Conservation (phyloP, 2,888 invertebrate species). For the Drosophila emarginata region DNA sequence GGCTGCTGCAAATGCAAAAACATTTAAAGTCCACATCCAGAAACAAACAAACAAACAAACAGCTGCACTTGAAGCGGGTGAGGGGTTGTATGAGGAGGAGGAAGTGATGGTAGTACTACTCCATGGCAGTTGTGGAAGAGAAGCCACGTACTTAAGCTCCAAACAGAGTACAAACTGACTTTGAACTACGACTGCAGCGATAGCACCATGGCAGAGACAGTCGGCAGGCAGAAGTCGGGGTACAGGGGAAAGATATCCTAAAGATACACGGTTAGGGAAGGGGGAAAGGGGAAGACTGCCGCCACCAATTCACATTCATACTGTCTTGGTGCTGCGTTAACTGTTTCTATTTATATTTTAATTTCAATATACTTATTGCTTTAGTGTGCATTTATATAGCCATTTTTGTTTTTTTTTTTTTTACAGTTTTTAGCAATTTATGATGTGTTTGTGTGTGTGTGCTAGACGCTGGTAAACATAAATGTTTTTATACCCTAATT, state of each 20-base stretch:
- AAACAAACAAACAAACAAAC: constrained; percentile 19
- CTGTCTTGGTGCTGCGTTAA: constrained; percentile 30
- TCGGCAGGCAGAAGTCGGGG: background rate
- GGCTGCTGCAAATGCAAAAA: constrained; percentile 25
- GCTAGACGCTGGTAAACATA: background rate
- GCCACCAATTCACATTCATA: constrained; percentile 1
- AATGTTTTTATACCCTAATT: background rate
- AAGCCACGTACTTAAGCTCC: constrained; percentile 28
- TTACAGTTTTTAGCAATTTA: background rate
- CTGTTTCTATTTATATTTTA: constrained; percentile 55
- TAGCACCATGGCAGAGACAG: background rate
- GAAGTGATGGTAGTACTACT: too few species aligned
- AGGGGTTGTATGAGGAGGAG: background rate
- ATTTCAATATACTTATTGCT: constrained; percentile 32
- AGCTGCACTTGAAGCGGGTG: constrained; percentile 11
- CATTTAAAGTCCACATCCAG: constrained; percentile 30
- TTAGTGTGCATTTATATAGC: background rate
- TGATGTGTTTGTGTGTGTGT: background rate
- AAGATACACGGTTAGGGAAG: background rate
- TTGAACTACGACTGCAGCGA: constrained; percentile 26
- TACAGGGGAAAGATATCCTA: background rate
- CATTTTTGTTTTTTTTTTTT: background rate
- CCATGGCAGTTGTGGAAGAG: background rate
- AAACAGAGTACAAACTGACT: constrained; percentile 30
- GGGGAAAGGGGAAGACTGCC: background rate